Conservation (phyloP, 2,797 vertebrate species). For the Pelobates cultripes region DNA sequence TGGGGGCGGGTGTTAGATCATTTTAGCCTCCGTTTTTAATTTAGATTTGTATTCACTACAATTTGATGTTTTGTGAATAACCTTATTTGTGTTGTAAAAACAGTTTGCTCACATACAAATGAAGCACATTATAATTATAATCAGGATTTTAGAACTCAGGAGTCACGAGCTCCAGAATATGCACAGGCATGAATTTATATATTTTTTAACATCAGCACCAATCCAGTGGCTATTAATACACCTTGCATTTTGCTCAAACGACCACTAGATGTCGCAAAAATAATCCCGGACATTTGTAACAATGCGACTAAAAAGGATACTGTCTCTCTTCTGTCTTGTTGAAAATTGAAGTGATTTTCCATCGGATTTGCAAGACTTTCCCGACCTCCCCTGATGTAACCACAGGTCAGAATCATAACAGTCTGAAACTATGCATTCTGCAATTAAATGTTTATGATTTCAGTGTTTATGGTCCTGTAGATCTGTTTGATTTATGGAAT, state of each 20-base stretch:
- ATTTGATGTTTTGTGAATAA: too few species aligned
- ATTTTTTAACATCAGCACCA: background rate
- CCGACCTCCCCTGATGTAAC: background rate
- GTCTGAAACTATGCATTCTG: background rate
- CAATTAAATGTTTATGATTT: background rate
- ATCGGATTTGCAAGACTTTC: background rate
- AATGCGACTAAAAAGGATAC: background rate
- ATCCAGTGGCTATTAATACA: background rate
- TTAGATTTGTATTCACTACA: too few species aligned
- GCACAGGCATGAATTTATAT: too few species aligned
- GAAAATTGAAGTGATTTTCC: too few species aligned
- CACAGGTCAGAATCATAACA: background rate
- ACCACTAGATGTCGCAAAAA: slow-evolving; percentile 20
- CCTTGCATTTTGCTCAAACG: background rate
- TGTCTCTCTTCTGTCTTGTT: background rate
- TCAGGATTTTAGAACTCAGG: too few species aligned
- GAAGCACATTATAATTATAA: too few species aligned
- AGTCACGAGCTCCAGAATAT: too few species aligned
- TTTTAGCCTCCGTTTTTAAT: too few species aligned
- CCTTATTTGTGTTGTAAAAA: too few species aligned
- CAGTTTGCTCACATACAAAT: too few species aligned
- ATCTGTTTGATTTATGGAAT: background rate
- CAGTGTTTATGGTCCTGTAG: background rate
- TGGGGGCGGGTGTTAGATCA: too few species aligned
- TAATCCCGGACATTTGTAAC: background rate